phyloP scores from a whole-genome alignment of 1,140 invertebrate species.

The Helicorthomorpha holstii region DNA sequence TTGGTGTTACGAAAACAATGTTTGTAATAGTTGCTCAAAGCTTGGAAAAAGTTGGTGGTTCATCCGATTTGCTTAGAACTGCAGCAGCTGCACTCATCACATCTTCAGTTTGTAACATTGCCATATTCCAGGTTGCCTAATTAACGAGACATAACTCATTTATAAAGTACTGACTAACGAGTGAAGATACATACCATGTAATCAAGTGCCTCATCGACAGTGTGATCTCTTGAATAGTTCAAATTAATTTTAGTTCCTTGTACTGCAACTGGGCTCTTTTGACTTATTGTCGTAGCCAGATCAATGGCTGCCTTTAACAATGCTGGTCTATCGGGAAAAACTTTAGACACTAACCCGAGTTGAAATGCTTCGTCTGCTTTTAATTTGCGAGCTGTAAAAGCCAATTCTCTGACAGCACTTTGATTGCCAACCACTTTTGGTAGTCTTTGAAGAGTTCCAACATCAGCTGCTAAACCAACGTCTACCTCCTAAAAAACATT shows the following conservation, averaged over 20 bases:
- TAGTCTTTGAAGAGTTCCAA: slow-evolving; percentile 80
- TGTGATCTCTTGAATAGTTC: slow-evolving; percentile 72
- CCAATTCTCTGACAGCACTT: slow-evolving; percentile 69
- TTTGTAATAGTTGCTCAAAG: too few relatives aligned
- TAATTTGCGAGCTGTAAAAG: slow-evolving; percentile 70
- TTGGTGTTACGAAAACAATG: too few relatives aligned
- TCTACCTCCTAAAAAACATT: slow-evolving; percentile 26
- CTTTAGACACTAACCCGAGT: slow-evolving; percentile 53
- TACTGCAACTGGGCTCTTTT: slow-evolving; percentile 86
- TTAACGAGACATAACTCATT: neutral
- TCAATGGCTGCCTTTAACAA: slow-evolving; percentile 50
- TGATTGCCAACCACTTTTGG: slow-evolving; percentile 83
- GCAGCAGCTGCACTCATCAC: slow-evolving; percentile 60
- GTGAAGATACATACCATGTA: slow-evolving; percentile 52
- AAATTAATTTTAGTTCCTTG: slow-evolving; percentile 71
- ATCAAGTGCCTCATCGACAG: slow-evolving; percentile 63
- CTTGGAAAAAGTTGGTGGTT: slow-evolving; percentile 23
- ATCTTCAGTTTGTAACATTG: slow-evolving; percentile 82
- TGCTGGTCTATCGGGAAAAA: slow-evolving; percentile 52
- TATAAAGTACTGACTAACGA: slow-evolving; percentile 1
- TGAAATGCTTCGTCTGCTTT: slow-evolving; percentile 55
- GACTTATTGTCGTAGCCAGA: slow-evolving; percentile 59
- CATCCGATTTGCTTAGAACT: slow-evolving; percentile 9
- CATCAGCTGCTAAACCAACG: slow-evolving; percentile 77
- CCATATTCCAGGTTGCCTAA: slow-evolving; percentile 60